phyloP scores from a whole-genome alignment of 2,797 vertebrate species.

The Syndactyla subalaris region DNA sequence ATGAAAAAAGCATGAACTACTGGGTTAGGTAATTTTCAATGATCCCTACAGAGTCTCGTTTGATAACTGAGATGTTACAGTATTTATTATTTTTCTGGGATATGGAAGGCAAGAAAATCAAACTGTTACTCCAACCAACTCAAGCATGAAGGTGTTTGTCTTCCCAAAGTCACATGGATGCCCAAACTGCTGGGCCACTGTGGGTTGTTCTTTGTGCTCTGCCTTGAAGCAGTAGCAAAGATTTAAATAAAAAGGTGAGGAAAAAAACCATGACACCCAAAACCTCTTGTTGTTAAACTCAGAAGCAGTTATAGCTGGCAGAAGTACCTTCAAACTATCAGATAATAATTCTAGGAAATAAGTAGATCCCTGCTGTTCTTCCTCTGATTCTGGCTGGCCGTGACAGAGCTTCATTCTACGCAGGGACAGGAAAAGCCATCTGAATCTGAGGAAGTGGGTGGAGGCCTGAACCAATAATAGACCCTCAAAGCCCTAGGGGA shows the following conservation, averaged over 20 bases:
- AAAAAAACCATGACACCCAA: not conserved
- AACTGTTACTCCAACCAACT: not conserved
- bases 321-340: conserved; percentile 14
- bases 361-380: conserved; percentile 51
- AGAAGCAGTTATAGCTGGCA: not conserved
- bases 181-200: not conserved
- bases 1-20: not conserved
- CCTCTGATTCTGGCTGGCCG: conserved; percentile 54
- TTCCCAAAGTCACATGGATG: not conserved
- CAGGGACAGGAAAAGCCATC: not conserved
- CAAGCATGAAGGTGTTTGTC: not conserved
- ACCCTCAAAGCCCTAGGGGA: conserved; percentile 2
- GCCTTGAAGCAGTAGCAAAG: not conserved
- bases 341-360: conserved; percentile 64
- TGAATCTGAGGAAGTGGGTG: conserved; percentile 66
- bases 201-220: not conserved
- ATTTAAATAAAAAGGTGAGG: not conserved
- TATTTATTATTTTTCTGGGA: not conserved
- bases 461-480: conserved; percentile 45
- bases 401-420: not conserved
- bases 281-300: conserved; percentile 2
- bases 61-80: not conserved
- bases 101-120: not conserved
- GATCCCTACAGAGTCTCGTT: not conserved
- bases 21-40: not conserved